Evolutionary conservation across 2,888 invertebrate genomes (phyloP).

Genomic region (Lypha dubia): DNA sequence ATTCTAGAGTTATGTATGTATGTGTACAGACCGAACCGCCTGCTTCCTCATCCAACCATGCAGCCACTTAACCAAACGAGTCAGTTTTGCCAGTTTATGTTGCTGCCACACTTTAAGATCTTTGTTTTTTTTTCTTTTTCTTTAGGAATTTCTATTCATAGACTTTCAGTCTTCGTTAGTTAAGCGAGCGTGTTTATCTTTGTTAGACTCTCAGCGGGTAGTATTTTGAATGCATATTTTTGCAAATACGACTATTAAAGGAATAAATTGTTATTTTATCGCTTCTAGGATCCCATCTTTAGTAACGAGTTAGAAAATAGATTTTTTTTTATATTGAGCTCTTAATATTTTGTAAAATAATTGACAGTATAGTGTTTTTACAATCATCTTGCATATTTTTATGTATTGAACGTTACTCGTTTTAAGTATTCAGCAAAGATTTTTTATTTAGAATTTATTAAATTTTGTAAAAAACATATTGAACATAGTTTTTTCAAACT

Average conservation of each 20-base stretch:
- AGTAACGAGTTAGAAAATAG: too few species aligned
- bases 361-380: background rate
- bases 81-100: conserved; percentile 42
- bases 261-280: conserved; percentile 24
- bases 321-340: too few species aligned
- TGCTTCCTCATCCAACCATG: conserved; percentile 2
- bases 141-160: conserved; percentile 67
- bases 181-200: conserved; percentile 48
- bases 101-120: conserved; percentile 61
- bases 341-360: too few species aligned
- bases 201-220: conserved; percentile 42
- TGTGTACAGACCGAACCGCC: conserved; percentile 1
- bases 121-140: conserved; percentile 6
- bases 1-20: conserved; percentile 37
- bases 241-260: background rate
- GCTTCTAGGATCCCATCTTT: too few species aligned
- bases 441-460: too few species aligned
- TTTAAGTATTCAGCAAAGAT: too few species aligned
- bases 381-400: too few species aligned
- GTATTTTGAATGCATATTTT: conserved; percentile 24
- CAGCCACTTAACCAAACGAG: conserved; percentile 32
- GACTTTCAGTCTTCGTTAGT: conserved; percentile 64
- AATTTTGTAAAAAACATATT: too few species aligned
- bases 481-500: too few species aligned
- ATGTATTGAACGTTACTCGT: too few species aligned